Percentiles rank a stretch among this genome's conserved stretches.
Evolutionary conservation across 2,888 invertebrate genomes (phyloP).

Genomic region (Anorthoa munda): DNA sequence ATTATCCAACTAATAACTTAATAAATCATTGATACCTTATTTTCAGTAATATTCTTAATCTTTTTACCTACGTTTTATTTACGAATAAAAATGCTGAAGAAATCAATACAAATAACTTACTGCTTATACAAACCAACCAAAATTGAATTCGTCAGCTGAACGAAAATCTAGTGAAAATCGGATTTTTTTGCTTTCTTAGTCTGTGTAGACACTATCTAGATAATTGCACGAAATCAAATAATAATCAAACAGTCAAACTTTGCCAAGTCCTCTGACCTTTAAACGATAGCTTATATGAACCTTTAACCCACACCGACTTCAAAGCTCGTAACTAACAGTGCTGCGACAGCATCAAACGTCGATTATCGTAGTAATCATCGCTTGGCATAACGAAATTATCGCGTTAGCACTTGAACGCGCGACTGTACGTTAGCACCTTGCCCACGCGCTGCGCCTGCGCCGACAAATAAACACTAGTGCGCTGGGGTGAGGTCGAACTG

Average conservation of each 20-base stretch:
- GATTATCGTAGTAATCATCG: conserved; percentile 66
- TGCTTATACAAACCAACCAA: too few species aligned
- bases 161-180: too few species aligned
- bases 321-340: conserved; percentile 38
- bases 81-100: too few species aligned
- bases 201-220: too few species aligned
- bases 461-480: conserved; percentile 69
- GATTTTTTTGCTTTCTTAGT: too few species aligned
- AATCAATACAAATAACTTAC: too few species aligned
- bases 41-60: too few species aligned
- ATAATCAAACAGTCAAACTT: background rate
- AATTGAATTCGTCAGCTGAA: too few species aligned
- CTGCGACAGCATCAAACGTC: conserved; percentile 44
- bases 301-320: background rate
- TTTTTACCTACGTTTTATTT: too few species aligned
- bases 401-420: conserved; percentile 63
- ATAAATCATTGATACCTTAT: too few species aligned
- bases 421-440: conserved; percentile 72
- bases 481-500: conserved; percentile 26
- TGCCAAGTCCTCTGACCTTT: background rate
- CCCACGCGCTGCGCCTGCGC: conserved; percentile 70
- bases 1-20: too few species aligned
- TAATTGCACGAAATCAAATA: background rate
- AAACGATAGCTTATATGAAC: background rate
- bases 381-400: conserved; percentile 64